Base-by-base conservation (phyloP, 2,888 invertebrate genomes). In the Rhyacophila evoluta region DNA sequence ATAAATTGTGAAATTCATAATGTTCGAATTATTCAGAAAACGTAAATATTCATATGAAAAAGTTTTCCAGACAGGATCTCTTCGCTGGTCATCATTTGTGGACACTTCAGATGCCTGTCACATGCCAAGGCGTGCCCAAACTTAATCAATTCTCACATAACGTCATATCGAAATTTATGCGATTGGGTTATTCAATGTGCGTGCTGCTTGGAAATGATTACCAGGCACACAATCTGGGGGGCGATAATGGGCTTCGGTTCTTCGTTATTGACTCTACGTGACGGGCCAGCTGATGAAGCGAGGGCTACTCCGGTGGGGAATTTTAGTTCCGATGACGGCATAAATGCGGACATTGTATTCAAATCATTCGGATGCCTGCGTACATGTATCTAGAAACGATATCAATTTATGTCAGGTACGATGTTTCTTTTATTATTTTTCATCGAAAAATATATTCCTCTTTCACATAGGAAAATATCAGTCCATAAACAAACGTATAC, bases 161-260 rank as follows among this genome's bases (percentile, higher is more conserved):
- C 55, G 55, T 55, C 55, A 55, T 55, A 55, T 55, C 55, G 25
- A 55, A 55, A 77, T 77, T 77, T 77, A 73, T 77, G 72, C 72
- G 69, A 68, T 68, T 77, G 67, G 38, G 55, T 39, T 39, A 72
- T 72, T 72, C 37, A 69, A 41, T 39, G 29, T 74, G 68, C 67
- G 68, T 67, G 69, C 69, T 68, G 74, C 36, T 74, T 74, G 74
- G 74, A 29, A 55, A 55, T 55, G 55, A 55, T 55, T 55, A 55
- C 55, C 55, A 55, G 19, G 55, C 55, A 55, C 25, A 55, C 55
- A 55, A 55, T 55, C 55, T 55, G 55, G 55, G 55, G 55, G 55
- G 55, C 55, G 19, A 19, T 19, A 19, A 15, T 25, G 55, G 19
- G 55, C 19, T 55, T 55, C 10, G 55, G 55, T 55, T 55, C 8